Base-by-base conservation (phyloP, 2,888 invertebrate species). In the Rhamphomyia laevipes region DNA sequence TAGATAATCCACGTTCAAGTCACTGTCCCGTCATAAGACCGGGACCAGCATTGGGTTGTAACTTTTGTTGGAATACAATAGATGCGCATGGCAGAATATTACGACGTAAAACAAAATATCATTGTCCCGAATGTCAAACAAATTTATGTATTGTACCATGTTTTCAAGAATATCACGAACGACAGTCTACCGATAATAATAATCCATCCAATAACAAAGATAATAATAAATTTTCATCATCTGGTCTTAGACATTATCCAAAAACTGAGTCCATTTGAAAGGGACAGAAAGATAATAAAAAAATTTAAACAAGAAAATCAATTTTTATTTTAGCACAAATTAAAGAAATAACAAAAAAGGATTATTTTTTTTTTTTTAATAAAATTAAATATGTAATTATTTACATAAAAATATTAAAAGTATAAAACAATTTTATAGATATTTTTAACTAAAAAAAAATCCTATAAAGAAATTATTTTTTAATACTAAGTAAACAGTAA, bases 61-160 rank as follows among this genome's bases (percentile, higher is more conserved):
- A 89, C 71, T 89, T 83, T 66, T 90, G 90, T 71, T 90, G 90
- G 90, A 90, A 90, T 66, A 88, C 89, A 1, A 85, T 88, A 43
- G 89, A 90, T 66, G 80, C 79, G 43, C 83, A 84, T 69, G 87
- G 87, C 35, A 74, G 89, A 55, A 88, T 88, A 60, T 73, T 89
- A 46, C 77, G 90, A 43, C 77, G 89, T 51, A 90, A 90, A 72
- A 90, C 90, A 2, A 89, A 90, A 68, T 90, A 88, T 68, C 87
- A 89, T 63, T 90, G 90, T 71, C 89, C 89, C 1, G 89, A 90
- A 67, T 90, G 90, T 67, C 85, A 86, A 69, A 86, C 86, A 53
- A 90, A 90, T 70, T 75, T 90, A 47, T 90, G 90, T 69, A 88
- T 90, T 62, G 90, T 90, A 54, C 89, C 89, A 38, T 90, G 89